Evolutionary conservation across 2,797 vertebrate species (phyloP).

Genomic region (Parotocinclus haroldoi): DNA sequence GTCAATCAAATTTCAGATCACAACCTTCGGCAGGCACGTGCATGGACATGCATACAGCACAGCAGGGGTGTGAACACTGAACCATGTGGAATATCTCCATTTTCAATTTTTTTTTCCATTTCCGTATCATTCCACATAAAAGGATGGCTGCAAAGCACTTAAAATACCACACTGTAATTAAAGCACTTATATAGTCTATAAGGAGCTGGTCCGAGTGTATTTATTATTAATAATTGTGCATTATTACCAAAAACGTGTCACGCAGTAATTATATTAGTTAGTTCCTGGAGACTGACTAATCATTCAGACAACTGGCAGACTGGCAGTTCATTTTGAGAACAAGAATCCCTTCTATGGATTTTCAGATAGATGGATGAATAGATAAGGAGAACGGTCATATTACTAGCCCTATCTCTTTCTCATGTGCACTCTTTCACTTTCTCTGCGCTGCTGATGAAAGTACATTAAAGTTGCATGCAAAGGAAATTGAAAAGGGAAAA

Average conservation of each 20-base stretch:
- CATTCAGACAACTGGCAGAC: background rate
- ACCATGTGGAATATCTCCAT: slow-evolving; percentile 20
- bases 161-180: too few species aligned
- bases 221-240: too few species aligned
- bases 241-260: background rate
- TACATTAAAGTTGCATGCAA: slow-evolving; percentile 55
- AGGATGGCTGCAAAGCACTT: too few species aligned
- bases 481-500: slow-evolving; percentile 50
- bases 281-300: background rate
- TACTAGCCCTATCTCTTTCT: slow-evolving; percentile 7
- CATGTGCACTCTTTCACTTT: slow-evolving; percentile 17
- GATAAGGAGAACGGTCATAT: slow-evolving; percentile 17
- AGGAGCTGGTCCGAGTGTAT: too few species aligned
- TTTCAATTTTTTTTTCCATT: too few species aligned
- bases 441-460: slow-evolving; percentile 45
- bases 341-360: background rate
- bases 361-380: slow-evolving; percentile 19
- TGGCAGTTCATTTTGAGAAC: background rate
- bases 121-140: too few species aligned
- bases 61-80: slow-evolving; percentile 33
- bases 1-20: slow-evolving; percentile 64
- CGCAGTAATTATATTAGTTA: background rate
- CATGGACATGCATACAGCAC: slow-evolving; percentile 10
- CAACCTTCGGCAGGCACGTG: slow-evolving; percentile 52
- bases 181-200: too few species aligned